phyloP scores from a whole-genome alignment of 2,888 invertebrate genomes.

The Lepidocyrtoides sp. region DNA sequence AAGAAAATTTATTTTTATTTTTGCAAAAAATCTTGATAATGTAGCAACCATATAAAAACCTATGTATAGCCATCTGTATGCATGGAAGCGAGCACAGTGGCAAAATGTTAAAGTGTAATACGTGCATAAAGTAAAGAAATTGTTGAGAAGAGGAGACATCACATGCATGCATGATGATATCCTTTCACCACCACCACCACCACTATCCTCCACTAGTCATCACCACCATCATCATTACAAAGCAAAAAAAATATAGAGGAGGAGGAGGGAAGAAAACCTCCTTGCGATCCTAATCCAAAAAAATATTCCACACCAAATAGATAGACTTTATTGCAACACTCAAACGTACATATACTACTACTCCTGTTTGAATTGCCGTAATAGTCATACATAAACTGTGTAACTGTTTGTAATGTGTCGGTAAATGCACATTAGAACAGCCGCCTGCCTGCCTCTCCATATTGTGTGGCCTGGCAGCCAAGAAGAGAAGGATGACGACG shows the following conservation, averaged over 20 bases:
- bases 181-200: conserved; percentile 15
- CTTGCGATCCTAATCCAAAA: conserved; percentile 45
- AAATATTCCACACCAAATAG: not conserved
- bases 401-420: conserved; percentile 71
- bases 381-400: conserved; percentile 50
- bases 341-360: not conserved
- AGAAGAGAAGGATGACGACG: not conserved
- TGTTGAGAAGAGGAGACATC: conserved; percentile 32
- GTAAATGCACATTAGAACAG: conserved; percentile 54
- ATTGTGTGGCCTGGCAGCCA: not conserved
- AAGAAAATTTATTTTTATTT: not conserved
- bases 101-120: conserved; percentile 42
- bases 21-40: conserved; percentile 14
- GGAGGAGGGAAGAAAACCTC: not conserved
- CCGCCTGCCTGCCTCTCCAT: not conserved
- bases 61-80: not conserved
- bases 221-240: conserved; percentile 5
- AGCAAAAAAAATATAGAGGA: conserved; percentile 7
- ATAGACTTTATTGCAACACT: conserved; percentile 49
- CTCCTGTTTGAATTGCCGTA: conserved; percentile 42
- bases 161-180: conserved; percentile 41
- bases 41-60: not conserved
- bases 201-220: not conserved
- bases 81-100: not conserved
- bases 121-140: conserved; percentile 49